Evolutionary conservation across 2,797 vertebrate genomes (phyloP).

Genomic region (Hyperoplus immaculatus): DNA sequence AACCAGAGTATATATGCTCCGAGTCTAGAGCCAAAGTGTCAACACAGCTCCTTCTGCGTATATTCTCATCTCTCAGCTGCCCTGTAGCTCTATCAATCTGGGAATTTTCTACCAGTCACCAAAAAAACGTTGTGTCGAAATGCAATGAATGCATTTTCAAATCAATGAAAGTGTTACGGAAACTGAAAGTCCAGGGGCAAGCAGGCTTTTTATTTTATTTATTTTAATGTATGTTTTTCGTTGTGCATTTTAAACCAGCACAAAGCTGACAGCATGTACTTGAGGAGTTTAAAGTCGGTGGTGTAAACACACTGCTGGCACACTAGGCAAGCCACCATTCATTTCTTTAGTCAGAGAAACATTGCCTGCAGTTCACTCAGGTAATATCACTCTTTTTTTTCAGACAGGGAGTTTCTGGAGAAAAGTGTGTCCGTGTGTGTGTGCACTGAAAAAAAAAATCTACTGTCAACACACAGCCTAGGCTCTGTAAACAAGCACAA

Average conservation of each 20-base stretch:
- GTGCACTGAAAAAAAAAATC: too few species aligned
- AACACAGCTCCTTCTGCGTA: neutral
- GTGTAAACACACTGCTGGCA: neutral
- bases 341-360: constrained; percentile 1
- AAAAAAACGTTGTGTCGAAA: neutral
- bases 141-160: neutral
- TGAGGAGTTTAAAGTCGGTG: neutral
- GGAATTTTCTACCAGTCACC: neutral
- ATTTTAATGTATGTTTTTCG: too few species aligned
- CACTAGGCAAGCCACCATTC: too few species aligned
- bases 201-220: neutral
- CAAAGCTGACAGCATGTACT: constrained; percentile 11
- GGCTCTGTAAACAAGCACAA: too few species aligned
- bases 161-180: constrained; percentile 8
- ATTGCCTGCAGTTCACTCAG: constrained; percentile 3
- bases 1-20: neutral
- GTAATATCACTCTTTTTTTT: constrained; percentile 10
- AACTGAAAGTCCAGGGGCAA: constrained; percentile 11
- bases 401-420: constrained; percentile 6
- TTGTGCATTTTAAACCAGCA: constrained; percentile 23
- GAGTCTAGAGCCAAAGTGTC: constrained; percentile 14
- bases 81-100: neutral
- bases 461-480: too few species aligned
- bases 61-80: constrained; percentile 8
- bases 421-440: neutral